Evolutionary conservation across 2,797 vertebrate genomes (phyloP).

Genomic region (Salmo trutta): DNA sequence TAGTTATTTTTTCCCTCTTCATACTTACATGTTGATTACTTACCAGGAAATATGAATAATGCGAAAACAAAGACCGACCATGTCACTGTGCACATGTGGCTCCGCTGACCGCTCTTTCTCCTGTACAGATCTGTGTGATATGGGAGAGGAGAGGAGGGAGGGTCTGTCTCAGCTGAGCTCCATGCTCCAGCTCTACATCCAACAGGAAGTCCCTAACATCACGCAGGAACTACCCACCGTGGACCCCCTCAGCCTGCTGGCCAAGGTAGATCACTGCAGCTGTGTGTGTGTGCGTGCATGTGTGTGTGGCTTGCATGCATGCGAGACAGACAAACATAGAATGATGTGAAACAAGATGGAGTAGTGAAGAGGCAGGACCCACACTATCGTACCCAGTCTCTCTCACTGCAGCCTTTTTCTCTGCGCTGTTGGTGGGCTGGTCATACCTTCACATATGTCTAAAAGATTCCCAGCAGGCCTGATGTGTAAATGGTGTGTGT

Average conservation of each 20-base stretch:
- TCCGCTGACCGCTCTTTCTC: constrained; percentile 8
- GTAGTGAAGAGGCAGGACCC: too few relatives aligned
- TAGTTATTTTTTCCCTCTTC: neutral
- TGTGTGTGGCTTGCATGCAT: too few relatives aligned
- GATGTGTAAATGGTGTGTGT: too few relatives aligned
- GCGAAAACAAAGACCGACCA: neutral
- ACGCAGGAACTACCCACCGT: constrained; percentile 66
- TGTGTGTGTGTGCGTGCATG: too few relatives aligned
- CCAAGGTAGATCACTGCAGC: constrained; percentile 76
- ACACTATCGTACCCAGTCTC: neutral
- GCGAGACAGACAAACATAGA: neutral
- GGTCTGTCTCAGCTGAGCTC: constrained; percentile 83
- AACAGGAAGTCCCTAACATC: constrained; percentile 76
- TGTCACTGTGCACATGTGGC: neutral
- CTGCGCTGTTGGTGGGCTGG: too few relatives aligned
- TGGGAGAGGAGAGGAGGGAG: constrained; percentile 87
- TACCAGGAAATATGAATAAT: neutral
- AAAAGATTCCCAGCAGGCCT: too few relatives aligned
- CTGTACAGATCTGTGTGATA: constrained; percentile 68
- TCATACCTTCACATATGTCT: too few relatives aligned
- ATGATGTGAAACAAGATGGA: too few relatives aligned
- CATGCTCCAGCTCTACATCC: constrained; percentile 84
- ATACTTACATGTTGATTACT: neutral
- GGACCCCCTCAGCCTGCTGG: constrained; percentile 84
- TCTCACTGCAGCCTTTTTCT: too few relatives aligned